Evolutionary conservation across 2,888 invertebrate genomes (phyloP).

Genomic region (Diabrotica balteata): DNA sequence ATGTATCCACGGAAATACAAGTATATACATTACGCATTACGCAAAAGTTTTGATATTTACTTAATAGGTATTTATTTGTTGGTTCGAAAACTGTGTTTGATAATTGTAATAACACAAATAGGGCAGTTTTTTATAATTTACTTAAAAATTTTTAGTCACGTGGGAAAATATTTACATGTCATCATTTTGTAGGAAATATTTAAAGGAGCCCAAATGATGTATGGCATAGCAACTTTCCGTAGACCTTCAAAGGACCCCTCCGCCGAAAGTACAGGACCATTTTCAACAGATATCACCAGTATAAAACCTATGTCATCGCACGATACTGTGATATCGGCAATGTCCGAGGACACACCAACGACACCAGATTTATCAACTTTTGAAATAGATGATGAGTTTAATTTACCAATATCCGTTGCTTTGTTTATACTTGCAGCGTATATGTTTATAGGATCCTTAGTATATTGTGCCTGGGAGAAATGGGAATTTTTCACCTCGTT

Average conservation of each 20-base stretch:
- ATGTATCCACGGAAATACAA: too few species aligned
- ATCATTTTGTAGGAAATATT: conserved; percentile 73
- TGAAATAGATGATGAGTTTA: conserved; percentile 91
- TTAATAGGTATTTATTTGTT: too few species aligned
- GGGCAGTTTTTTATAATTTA: too few species aligned
- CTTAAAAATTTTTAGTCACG: too few species aligned
- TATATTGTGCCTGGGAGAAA: conserved; percentile 78
- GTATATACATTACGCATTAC: too few species aligned
- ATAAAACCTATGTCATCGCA: not conserved
- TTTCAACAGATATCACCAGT: not conserved
- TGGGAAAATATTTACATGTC: not conserved
- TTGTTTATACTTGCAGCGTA: conserved; percentile 83
- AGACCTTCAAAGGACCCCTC: conserved; percentile 66
- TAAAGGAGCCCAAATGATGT: conserved; percentile 82
- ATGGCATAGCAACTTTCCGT: conserved; percentile 78
- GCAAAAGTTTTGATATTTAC: too few species aligned
- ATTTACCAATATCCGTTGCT: conserved; percentile 90
- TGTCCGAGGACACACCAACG: conserved; percentile 67
- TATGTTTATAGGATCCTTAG: conserved; percentile 84
- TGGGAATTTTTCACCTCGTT: conserved; percentile 95
- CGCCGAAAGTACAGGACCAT: not conserved
- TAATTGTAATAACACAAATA: too few species aligned
- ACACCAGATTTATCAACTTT: conserved; percentile 81
- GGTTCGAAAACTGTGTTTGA: too few species aligned
- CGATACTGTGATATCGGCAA: not conserved